A percentile compares a stretch with the other conserved stretches of the same genome.
Conservation (phyloP, 2,113 vertebrate species). For the Anser cygnoides region DNA sequence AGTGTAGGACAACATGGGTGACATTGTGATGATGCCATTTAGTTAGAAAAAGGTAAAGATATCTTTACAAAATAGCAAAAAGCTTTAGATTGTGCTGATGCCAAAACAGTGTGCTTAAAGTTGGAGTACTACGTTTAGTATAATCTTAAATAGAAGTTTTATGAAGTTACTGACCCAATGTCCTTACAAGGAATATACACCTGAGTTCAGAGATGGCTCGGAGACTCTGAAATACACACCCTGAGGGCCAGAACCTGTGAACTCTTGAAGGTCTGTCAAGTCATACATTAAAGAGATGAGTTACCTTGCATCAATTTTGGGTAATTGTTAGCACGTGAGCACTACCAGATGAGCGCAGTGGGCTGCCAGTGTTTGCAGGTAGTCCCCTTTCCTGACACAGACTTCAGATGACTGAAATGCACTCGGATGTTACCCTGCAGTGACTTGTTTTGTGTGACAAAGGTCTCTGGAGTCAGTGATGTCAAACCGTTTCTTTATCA, state of each 20-base stretch:
- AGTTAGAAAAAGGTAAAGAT: not conserved
- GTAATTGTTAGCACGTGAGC: not conserved
- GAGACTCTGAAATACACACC: not conserved
- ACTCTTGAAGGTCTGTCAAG: not conserved
- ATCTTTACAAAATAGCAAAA: not conserved
- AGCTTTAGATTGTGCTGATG: not conserved
- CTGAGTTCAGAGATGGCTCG: not conserved
- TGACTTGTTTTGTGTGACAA: not conserved
- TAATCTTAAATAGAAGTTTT: not conserved
- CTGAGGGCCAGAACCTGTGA: not conserved
- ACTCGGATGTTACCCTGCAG: not conserved
- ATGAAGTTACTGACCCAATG: not conserved
- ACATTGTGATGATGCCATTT: not conserved
- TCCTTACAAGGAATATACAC: not conserved
- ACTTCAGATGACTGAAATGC: not conserved
- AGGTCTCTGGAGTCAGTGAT: conserved; percentile 38
- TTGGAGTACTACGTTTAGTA: not conserved
- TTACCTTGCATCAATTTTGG: not conserved
- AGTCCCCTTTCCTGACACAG: not conserved
- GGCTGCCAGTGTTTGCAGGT: not conserved
- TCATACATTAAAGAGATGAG: not conserved
- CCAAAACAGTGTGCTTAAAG: not conserved
- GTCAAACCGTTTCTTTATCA: not conserved
- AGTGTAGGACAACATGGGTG: not conserved
- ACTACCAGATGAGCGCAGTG: not conserved